A percentile compares a stretch with the other conserved stretches of the same genome.
Conservation (phyloP, 2,113 vertebrate species). For the Galbula dea region DNA sequence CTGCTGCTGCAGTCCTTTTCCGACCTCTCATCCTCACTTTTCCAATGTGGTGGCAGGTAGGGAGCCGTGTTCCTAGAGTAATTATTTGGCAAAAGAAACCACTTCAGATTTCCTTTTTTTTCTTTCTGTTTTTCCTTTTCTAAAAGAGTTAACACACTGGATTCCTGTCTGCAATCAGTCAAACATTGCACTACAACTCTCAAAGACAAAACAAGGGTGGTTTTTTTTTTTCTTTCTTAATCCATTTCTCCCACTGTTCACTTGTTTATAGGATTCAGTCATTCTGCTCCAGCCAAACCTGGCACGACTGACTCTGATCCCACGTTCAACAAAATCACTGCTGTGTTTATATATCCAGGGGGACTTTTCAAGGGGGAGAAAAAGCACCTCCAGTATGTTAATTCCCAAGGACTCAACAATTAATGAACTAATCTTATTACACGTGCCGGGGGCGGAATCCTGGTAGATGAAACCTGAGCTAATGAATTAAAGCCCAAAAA, state of each 20-base stretch:
- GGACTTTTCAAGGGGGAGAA: neutral
- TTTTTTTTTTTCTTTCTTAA: neutral
- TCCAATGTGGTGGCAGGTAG: neutral
- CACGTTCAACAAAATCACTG: constrained; percentile 15
- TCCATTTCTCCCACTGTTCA: constrained; percentile 32
- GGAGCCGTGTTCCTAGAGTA: neutral
- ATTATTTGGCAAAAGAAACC: neutral
- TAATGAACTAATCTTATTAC: constrained; percentile 58
- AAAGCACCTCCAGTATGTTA: constrained; percentile 54
- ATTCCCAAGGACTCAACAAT: constrained; percentile 41
- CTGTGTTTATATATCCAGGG: constrained; percentile 46
- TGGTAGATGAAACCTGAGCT: constrained; percentile 50
- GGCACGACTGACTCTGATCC: constrained; percentile 6
- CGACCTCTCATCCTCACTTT: neutral
- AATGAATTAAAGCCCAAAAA: constrained; percentile 59
- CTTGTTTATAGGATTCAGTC: constrained; percentile 50
- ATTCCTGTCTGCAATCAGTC: neutral
- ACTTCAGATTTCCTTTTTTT: neutral
- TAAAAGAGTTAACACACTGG: neutral
- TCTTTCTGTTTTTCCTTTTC: neutral
- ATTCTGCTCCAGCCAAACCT: constrained; percentile 40
- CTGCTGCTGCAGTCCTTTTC: neutral
- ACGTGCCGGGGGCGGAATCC: constrained; percentile 45
- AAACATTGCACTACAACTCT: neutral
- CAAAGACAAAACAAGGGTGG: constrained; percentile 32